These are phyloP conservation scores for Cyrtonyx montezumae DNA, from an alignment of 2,113 vertebrate genomes.

Conservation along the genomic window DNA sequence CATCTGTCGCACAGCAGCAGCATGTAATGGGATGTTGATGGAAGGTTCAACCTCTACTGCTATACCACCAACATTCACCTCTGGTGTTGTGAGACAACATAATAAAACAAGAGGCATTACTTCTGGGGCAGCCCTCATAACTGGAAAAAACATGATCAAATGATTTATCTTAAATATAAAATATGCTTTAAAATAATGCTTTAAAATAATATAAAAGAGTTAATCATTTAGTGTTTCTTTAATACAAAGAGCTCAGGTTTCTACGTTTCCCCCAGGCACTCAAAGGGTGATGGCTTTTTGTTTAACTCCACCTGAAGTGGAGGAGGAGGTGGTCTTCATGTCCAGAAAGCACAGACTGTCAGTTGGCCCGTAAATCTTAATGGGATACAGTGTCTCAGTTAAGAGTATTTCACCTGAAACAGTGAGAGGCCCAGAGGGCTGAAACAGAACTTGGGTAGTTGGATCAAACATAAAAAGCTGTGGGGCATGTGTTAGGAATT, in stretches of 20 bases:
- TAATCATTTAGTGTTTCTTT: not conserved
- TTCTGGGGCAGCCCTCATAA: not conserved
- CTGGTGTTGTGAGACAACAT: no score
- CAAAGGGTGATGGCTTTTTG: not conserved
- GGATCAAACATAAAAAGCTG: not conserved
- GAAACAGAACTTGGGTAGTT: not conserved
- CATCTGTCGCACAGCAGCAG: not conserved
- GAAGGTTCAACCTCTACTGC: not conserved
- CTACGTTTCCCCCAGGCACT: not conserved
- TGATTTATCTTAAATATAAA: not conserved
- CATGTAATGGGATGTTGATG: not conserved
- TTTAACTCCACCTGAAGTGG: not conserved
- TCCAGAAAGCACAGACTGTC: not conserved
- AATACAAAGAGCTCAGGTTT: not conserved
- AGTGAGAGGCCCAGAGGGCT: not conserved
- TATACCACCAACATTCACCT: no score
- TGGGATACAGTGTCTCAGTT: not conserved
- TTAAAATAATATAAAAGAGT: not conserved
- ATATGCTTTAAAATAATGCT: not conserved
- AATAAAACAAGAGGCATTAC: no score
- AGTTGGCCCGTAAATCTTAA: not conserved
- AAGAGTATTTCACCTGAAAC: not conserved
- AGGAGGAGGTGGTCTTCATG: not conserved
- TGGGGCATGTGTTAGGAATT: rapidly evolving
- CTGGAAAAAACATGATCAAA: not conserved